These are phyloP conservation scores for Sinella curviseta DNA, from an alignment of 1,140 invertebrate species.

Conservation along the genomic window DNA sequence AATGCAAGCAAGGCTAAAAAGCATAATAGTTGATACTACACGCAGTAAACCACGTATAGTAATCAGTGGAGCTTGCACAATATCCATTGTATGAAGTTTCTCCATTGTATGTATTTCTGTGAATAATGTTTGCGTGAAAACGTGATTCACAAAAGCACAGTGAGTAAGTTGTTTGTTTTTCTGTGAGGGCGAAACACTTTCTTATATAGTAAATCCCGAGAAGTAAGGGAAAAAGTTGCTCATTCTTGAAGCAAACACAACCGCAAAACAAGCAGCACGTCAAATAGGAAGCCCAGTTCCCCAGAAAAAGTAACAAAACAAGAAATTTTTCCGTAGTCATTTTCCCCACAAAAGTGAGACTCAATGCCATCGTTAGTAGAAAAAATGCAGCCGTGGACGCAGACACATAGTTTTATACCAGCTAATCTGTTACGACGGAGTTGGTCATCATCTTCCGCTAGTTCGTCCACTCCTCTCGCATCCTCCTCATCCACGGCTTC, in stretches of 20 bases:
- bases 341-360: conserved; percentile 18
- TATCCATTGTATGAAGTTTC: background rate
- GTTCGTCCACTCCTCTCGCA: background rate
- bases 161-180: background rate
- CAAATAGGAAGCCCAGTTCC: no score
- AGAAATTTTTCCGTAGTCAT: background rate
- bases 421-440: conserved; percentile 9
- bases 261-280: no score
- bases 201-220: background rate
- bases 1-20: background rate
- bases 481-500: background rate
- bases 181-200: background rate
- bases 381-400: conserved; percentile 6
- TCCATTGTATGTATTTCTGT: background rate
- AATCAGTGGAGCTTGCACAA: background rate
- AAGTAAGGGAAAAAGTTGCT: background rate
- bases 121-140: background rate
- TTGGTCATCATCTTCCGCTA: conserved; percentile 4
- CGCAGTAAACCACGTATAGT: no score
- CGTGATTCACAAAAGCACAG: background rate
- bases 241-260: no score
- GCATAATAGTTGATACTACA: background rate
- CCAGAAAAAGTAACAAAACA: no score
- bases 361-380: conserved; percentile 17
- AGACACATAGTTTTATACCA: background rate